Percentiles rank a stretch among this genome's conserved stretches.
Conservation (phyloP, 2,797 vertebrate genomes). For the Fratercula arctica region DNA sequence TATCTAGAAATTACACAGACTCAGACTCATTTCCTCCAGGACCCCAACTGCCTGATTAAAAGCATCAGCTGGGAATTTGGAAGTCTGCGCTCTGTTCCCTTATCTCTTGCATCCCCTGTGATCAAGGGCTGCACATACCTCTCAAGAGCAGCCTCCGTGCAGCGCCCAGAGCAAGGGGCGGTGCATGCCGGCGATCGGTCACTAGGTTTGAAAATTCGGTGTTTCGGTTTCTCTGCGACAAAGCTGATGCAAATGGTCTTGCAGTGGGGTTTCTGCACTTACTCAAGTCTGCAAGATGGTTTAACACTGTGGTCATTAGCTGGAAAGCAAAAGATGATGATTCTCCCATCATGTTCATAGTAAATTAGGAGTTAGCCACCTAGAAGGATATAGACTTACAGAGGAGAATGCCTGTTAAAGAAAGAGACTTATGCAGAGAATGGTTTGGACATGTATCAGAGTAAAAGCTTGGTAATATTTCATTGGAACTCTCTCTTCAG, state of each 20-base stretch:
- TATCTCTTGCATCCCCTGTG: background rate
- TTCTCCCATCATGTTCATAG: background rate
- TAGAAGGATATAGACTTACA: background rate
- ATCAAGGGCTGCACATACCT: background rate
- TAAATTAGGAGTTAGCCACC: background rate
- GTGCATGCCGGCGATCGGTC: background rate
- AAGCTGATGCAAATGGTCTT: background rate
- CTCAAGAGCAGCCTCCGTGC: background rate
- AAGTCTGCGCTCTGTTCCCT: background rate
- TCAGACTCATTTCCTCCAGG: constrained; percentile 44
- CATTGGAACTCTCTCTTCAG: background rate
- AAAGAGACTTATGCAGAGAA: background rate
- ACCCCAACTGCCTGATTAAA: background rate
- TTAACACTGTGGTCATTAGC: background rate
- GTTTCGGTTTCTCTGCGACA: background rate
- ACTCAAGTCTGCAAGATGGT: background rate
- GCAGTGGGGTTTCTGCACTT: background rate
- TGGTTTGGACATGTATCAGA: background rate
- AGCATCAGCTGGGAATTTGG: background rate
- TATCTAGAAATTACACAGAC: constrained; percentile 17
- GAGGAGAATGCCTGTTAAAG: background rate
- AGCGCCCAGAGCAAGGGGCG: background rate
- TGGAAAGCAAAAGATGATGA: background rate
- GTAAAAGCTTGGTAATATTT: background rate
- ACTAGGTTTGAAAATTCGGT: background rate